Conservation (phyloP, 2,113 vertebrate species). For the Ptychochromis oligacanthus region DNA sequence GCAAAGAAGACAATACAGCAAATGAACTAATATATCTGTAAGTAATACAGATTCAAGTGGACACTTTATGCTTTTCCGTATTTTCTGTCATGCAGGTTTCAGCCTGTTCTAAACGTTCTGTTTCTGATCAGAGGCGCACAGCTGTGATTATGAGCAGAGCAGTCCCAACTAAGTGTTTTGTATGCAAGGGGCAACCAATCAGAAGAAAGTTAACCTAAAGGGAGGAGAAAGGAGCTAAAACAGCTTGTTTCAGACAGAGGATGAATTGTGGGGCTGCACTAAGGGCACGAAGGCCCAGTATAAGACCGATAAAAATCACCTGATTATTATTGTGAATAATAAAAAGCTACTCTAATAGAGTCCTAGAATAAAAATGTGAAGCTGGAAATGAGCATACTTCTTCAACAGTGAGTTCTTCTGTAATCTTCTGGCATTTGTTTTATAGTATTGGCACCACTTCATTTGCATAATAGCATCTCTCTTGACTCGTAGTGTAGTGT, state of each 20-base stretch:
- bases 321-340: not conserved
- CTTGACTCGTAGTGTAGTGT: not conserved
- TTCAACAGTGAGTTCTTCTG: no score
- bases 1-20: not conserved
- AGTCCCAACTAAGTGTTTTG: not conserved
- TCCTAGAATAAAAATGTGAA: no score
- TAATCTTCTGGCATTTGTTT: not conserved
- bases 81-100: not conserved
- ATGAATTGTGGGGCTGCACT: no score
- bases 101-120: not conserved
- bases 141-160: no score
- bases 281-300: no score
- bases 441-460: not conserved
- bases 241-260: not conserved
- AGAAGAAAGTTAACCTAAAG: not conserved
- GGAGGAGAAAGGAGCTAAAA: not conserved
- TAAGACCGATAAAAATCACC: not conserved
- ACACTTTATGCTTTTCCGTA: no score
- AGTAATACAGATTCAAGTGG: not conserved
- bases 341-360: not conserved
- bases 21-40: rapidly evolving
- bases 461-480: not conserved
- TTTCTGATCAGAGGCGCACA: not conserved
- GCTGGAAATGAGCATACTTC: no score
- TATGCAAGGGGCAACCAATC: not conserved